A percentile compares a stretch with the other conserved stretches of the same genome.
These are phyloP conservation scores for Poecile montanus DNA, from an alignment of 2,797 vertebrate genomes.

Conservation along the genomic window DNA sequence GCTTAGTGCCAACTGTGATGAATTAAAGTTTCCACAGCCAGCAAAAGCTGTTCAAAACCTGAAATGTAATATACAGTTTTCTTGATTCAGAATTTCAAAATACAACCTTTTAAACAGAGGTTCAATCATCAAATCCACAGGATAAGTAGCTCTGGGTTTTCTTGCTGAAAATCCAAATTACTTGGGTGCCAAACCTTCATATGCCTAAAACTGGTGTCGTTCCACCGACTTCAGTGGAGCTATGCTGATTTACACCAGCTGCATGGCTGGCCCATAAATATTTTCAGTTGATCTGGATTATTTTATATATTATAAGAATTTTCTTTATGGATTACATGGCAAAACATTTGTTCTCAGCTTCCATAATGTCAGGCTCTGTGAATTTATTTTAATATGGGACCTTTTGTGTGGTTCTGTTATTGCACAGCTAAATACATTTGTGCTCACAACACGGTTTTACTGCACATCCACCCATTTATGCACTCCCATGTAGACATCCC, in stretches of 20 bases:
- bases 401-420: background rate
- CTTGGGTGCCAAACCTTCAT: slow-evolving; percentile 53
- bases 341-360: slow-evolving; percentile 63
- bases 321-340: slow-evolving; percentile 61
- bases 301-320: slow-evolving; percentile 59
- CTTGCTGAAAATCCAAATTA: slow-evolving; percentile 60
- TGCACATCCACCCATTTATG: background rate
- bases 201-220: slow-evolving; percentile 10
- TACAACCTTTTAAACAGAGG: slow-evolving; percentile 61
- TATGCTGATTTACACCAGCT: slow-evolving; percentile 67
- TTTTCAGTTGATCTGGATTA: slow-evolving; percentile 67
- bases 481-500: background rate
- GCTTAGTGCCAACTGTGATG: slow-evolving; percentile 49
- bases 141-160: slow-evolving; percentile 66
- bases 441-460: background rate
- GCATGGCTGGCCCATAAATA: slow-evolving; percentile 50
- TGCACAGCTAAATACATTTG: background rate
- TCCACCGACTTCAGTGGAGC: slow-evolving; percentile 14
- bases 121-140: slow-evolving; percentile 68
- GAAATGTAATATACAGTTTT: slow-evolving; percentile 44
- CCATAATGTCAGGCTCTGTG: slow-evolving; percentile 34
- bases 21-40: slow-evolving; percentile 67
- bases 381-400: slow-evolving; percentile 46
- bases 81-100: slow-evolving; percentile 56
- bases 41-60: slow-evolving; percentile 45